A percentile compares a stretch with the other conserved stretches of the same genome.
Evolutionary conservation across 2,797 vertebrate genomes (phyloP).

Genomic region (Argya squamiceps): DNA sequence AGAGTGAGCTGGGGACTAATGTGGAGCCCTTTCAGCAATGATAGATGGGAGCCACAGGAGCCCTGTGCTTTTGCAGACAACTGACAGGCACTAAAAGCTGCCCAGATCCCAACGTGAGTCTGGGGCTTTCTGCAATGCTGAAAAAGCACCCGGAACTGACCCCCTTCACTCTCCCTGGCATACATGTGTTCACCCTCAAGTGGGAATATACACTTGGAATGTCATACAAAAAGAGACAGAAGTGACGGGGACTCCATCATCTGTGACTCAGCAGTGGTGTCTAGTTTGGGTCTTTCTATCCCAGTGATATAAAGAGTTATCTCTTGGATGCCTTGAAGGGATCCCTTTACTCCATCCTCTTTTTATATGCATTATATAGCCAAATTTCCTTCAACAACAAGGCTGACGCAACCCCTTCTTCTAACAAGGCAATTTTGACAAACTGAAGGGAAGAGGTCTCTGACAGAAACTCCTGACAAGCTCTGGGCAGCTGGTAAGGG

Average conservation of each 20-base stretch:
- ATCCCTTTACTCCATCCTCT: background rate
- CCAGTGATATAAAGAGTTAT: background rate
- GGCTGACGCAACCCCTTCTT: background rate
- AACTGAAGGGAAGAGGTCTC: background rate
- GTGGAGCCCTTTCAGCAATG: background rate
- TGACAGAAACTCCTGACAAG: background rate
- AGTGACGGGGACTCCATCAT: background rate
- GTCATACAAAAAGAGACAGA: background rate
- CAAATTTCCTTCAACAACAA: background rate
- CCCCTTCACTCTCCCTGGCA: background rate
- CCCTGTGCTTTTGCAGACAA: background rate
- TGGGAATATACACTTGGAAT: background rate
- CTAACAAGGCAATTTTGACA: background rate
- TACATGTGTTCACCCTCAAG: accelerated
- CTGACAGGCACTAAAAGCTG: background rate
- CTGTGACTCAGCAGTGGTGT: background rate
- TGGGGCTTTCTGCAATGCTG: background rate
- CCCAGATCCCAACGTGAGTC: background rate
- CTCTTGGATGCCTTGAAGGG: background rate
- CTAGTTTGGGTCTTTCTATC: background rate
- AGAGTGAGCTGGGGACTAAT: background rate
- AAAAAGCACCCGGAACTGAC: background rate
- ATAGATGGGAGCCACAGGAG: background rate
- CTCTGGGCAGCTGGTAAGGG: background rate
- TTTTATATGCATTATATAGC: background rate